phyloP scores from a whole-genome alignment of 2,888 invertebrate species.

The Selenia dentaria region DNA sequence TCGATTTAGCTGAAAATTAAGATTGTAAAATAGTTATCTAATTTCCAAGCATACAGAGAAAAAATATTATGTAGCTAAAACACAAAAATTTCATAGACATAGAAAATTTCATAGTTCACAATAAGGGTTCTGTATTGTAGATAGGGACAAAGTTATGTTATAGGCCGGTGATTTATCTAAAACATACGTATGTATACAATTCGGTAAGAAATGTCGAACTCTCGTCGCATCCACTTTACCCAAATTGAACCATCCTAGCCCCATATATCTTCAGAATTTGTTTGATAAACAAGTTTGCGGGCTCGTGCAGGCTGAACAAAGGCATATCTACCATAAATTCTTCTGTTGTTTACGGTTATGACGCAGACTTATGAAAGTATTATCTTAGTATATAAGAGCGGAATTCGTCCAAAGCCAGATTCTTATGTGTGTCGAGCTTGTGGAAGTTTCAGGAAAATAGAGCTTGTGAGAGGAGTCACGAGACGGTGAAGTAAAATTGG shows the following conservation, averaged over 20 bases:
- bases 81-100: too few relatives aligned
- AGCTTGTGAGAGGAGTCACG: slow-evolving; percentile 43
- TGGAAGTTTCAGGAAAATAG: slow-evolving; percentile 51
- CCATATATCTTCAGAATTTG: slow-evolving; percentile 77
- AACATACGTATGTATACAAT: slow-evolving; percentile 81
- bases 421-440: slow-evolving; percentile 55
- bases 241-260: slow-evolving; percentile 78
- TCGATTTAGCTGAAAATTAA: too few relatives aligned
- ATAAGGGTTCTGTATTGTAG: slow-evolving; percentile 72
- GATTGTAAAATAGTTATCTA: too few relatives aligned
- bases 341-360: slow-evolving; percentile 71
- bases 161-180: slow-evolving; percentile 77
- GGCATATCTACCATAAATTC: slow-evolving; percentile 69
- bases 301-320: slow-evolving; percentile 64
- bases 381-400: slow-evolving; percentile 59
- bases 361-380: slow-evolving; percentile 61
- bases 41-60: too few relatives aligned
- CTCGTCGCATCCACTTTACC: slow-evolving; percentile 75
- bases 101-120: too few relatives aligned
- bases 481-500: slow-evolving; percentile 11
- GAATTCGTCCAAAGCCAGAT: slow-evolving; percentile 48
- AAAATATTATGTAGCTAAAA: too few relatives aligned
- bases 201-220: slow-evolving; percentile 74
- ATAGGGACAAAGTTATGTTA: slow-evolving; percentile 69
- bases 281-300: slow-evolving; percentile 72